phyloP scores from a whole-genome alignment of 2,113 vertebrate genomes.

The Thymallus thymallus region DNA sequence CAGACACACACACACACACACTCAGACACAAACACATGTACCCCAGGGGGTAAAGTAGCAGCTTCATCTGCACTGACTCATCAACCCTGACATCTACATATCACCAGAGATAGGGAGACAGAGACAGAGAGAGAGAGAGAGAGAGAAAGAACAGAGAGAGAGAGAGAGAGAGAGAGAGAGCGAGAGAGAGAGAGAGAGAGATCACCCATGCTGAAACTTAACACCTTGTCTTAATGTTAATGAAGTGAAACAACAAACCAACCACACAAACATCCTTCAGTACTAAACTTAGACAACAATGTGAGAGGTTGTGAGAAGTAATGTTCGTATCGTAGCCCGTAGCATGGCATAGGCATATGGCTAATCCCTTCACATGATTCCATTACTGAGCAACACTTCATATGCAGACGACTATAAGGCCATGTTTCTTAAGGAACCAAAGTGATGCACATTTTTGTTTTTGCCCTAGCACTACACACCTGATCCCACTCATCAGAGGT shows the following conservation, averaged over 20 bases:
- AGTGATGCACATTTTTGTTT: too few relatives aligned
- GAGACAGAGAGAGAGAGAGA: neutral
- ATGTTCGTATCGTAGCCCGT: too few relatives aligned
- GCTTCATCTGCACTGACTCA: neutral
- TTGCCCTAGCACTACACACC: too few relatives aligned
- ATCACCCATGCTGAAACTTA: neutral
- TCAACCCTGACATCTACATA: neutral
- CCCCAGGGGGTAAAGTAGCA: neutral
- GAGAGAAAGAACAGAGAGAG: too few relatives aligned
- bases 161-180: too few relatives aligned
- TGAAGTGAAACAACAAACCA: neutral
- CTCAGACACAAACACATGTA: neutral
- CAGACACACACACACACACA: constrained; percentile 16
- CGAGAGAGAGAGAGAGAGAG: too few relatives aligned
- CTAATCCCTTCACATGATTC: too few relatives aligned
- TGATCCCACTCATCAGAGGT: too few relatives aligned
- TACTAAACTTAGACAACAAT: neutral
- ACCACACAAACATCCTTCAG: neutral
- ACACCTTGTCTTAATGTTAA: neutral
- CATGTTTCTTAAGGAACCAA: too few relatives aligned
- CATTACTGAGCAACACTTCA: too few relatives aligned
- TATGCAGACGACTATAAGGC: too few relatives aligned
- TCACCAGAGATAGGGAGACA: neutral
- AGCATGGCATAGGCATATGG: too few relatives aligned
- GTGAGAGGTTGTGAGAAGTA: neutral